Evolutionary conservation across 2,888 invertebrate genomes (phyloP), one percentile per base, ranked within the genome.

Genomic region (Eledona agricola): DNA sequence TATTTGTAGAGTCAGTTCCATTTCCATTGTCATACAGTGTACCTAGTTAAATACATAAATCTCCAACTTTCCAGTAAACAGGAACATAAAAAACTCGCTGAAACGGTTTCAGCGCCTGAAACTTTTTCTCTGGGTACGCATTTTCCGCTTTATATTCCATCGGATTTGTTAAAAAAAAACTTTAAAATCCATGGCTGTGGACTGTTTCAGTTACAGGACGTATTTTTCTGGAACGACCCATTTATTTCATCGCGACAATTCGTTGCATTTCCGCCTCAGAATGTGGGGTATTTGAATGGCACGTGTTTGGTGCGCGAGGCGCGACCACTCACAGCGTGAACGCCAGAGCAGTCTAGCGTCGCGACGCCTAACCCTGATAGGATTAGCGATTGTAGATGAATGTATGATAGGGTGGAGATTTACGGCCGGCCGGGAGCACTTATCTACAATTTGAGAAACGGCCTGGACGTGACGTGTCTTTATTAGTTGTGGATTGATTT

Each of bases 81-180:
- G 65, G 66, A 67, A 67, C 63, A 65, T 67, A 67, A 67, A 60
- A 66, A 67, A 66, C 51, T 60, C 51, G 50, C 43, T 38, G 52
- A 60, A 61, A 55, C 54, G 59, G 59, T 64, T 63, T 59, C 55
- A 29, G 29, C 35, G 23, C 26, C 12, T n/a, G n/a, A 63, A 64
- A 60, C 54, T 65, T 65, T 60, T 59, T n/a, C n/a, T 37, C 38
- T 31, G 31, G 46, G 52, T 58, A 54, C 46, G 51, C 32, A 45
- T 45, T 47, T 49, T 51, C 53, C 38, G 7, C 26, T 26, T 57
- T 40, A 31, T 51, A 51, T 43, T n/a, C n/a, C n/a, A n/a, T n/a
- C n/a, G n/a, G n/a, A n/a, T n/a, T n/a, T n/a, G n/a, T n/a, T n/a
- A n/a, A n/a, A n/a, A n/a, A n/a, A n/a, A n/a, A n/a, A n/a, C n/a